Evolutionary conservation across 1,140 invertebrate species (phyloP), one percentile per base, ranked within the genome.

Genomic region (roundworm (Caenorhabditis elegans)): DNA sequence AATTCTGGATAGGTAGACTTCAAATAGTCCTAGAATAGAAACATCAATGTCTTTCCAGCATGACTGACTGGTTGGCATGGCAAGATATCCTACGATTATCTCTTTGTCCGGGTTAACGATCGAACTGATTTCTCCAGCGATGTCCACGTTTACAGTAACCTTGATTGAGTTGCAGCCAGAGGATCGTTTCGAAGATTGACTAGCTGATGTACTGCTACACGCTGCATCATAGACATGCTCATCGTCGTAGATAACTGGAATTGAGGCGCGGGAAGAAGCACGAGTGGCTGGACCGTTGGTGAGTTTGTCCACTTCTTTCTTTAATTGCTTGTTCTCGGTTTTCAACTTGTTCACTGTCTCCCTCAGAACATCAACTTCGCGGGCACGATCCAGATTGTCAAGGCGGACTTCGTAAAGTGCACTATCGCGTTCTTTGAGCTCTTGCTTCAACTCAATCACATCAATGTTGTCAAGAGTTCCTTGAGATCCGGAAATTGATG

Each of bases 301-400:
- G 0, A 98, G 92, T 43, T 96, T 92, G 87, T 98, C 95, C 90
- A 98, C 98, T 89, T 98, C 97, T 87, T 97, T 95, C 89, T 97
- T 97, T 85, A 98, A 91, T 86, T 94, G 95, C 85, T 95, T 91
- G 95, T 98, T 98, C 91, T 98, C 96, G 89, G 94, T 95, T 94
- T 96, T 94, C 95, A 98, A 96, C 91, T 96, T 96, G 87, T 94
- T 95, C 87, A 98, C 95, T 47, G 95, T 96, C 89, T 98, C 96
- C 90, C 96, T 95, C 0, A 98, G 92, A 82, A 95, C 96, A 90
- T 98, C 96, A 46, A 98, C 91, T 90, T 98, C 96, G 91, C 98
- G 96, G 3, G 96, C 96, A 0, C 95, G 97, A 84, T 95, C 96
- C 13, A 98, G 90, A 3, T 96, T 96, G 90, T 98, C 96, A 31